Evolutionary conservation across 30 jellyfish, hydroid and myxozoan genomes (phyloP), one percentile per base, ranked within the genome.

Genomic region (Cassiopea andromeda): DNA sequence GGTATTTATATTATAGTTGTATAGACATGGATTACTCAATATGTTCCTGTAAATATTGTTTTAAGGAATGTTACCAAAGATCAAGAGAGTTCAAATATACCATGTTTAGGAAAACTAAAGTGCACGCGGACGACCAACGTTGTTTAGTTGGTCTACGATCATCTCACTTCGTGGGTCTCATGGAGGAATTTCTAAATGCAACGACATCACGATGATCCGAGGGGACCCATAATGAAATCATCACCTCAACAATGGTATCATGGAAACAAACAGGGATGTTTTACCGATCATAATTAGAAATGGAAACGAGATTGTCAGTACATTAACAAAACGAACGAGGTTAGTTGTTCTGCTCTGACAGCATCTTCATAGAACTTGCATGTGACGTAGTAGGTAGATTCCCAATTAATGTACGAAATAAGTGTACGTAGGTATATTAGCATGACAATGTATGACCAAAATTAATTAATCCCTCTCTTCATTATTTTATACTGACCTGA

Each of bases 31-130:
- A 76, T 87, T 80, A 74, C 97, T 90, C 97, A 74, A 90, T 81
- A 82, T 48, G 76, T 87, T 77, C 93, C 75, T 43, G 97, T 76
- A 82, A 90, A 90, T 90, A 90, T 90, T 90, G 73, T 75, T 89
- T 38, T 50, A 77, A 44, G 92, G 69, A 87, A 80, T 90, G 85
- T 83, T 81, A 72, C 92, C 83, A 80, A 47, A 90, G 97, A 90
- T 90, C 93, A 90, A 78, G 91, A 60, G 87, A 73, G 90, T 77
- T 48, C 66, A 78, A 78, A 68, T 74, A 85, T 80, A 64, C 44
- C 73, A 87, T 87, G 75, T 87, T 66, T 77, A 73, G 85, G 80
- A 87, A 78, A 87, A 81, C 72, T 77, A 87, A 75, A 78, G 70
- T 69, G 18, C 87, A 83, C 48, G 77, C 77, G 84, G 79, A 2